Evolutionary conservation across 1,140 invertebrate genomes (phyloP), one percentile per base, ranked within the genome.

Genomic region (Sipha flava): DNA sequence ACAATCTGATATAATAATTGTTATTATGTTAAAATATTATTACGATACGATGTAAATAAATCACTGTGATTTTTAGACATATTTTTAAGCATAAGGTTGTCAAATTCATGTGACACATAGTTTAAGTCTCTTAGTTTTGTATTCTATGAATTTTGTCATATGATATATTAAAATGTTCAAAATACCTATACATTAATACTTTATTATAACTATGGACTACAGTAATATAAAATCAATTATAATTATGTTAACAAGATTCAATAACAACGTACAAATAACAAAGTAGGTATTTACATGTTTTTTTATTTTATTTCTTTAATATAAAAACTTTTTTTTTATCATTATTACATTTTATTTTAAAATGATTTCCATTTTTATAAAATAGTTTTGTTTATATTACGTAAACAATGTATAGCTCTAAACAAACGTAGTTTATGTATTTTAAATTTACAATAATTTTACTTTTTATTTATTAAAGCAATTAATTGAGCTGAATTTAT

Each of bases 181-280:
- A 77, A 59, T 43, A 47, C 21, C 73, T 77, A 77, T 77, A 59
- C 47, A 77, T 77, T 77, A 57, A 57, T 37, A 75, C 37, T 16
- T 75, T 12, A 54, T 37, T 54, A 52, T 52, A 16, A 26, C 47
- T 57, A 77, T 40, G 3, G 21, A 3, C 73, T 77, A 77, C 52
- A 29, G 31, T 77, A 77, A 77, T 77, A 77, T 59, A 77, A 77
- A 77, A 77, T 77, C 31, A 77, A 77, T 77, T 77, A 77, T 59
- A 77, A 77, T 77, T 77, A 77, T 77, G 73, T 77, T 77, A 77
- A 77, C 73, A 77, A 77, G 73, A 77, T 77, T 77, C 52, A 77
- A 77, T 77, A 77, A 77, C 73, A 77, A 77, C 73, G 73, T 77
- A 77, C 52, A 77, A 77, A 77, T 77, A 77, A 77, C 73, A 77